phyloP scores from a whole-genome alignment of 2,797 vertebrate species.

The Streptopelia turtur region DNA sequence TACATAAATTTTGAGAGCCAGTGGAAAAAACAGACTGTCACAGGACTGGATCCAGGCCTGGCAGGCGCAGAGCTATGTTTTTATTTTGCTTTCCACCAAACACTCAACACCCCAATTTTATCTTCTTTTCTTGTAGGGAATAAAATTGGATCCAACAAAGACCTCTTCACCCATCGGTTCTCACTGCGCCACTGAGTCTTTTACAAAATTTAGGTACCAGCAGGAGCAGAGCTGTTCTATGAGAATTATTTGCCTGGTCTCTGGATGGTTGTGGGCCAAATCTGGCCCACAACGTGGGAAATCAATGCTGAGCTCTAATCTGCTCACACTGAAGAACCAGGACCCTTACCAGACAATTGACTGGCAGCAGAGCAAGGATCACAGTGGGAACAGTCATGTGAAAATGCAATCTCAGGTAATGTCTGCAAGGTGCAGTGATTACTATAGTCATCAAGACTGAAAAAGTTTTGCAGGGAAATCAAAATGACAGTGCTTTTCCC shows the following conservation, averaged over 20 bases:
- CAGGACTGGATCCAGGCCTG: conserved; percentile 22
- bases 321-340: background rate
- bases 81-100: conserved; percentile 43
- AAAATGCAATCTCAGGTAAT: background rate
- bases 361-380: background rate
- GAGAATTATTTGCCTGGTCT: background rate
- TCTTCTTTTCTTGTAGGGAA: background rate
- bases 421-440: background rate
- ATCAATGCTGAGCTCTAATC: background rate
- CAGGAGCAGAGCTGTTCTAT: background rate
- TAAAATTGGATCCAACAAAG: background rate
- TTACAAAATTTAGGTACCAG: background rate
- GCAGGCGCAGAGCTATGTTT: background rate
- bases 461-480: background rate
- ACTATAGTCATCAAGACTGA: background rate
- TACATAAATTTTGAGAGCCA: conserved; percentile 25
- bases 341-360: background rate
- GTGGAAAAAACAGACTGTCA: conserved; percentile 33
- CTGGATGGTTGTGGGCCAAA: background rate
- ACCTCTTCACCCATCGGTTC: background rate
- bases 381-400: background rate
- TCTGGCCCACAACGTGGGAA: background rate
- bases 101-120: background rate
- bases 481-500: background rate
- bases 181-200: background rate